Conservation (phyloP, 92 coral and sea anemone genomes). For the Nematostella vectensis region DNA sequence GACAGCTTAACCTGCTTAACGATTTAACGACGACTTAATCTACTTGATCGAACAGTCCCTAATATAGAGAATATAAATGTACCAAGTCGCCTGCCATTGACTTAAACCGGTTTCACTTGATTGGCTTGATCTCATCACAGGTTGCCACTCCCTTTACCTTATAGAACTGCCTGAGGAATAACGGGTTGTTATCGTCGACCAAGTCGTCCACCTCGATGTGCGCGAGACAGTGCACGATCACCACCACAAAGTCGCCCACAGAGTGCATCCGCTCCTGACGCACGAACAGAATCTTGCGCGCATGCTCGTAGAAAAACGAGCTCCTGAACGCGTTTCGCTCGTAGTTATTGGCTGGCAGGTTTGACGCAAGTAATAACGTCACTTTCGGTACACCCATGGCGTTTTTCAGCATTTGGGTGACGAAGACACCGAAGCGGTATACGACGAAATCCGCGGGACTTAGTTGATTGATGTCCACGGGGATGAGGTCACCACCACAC, state of each 20-base stretch:
- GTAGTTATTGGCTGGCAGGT: constrained; percentile 88
- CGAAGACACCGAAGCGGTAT: constrained; percentile 95
- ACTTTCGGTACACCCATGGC: constrained; percentile 91
- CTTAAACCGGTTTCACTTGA: no score
- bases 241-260: constrained; percentile 93
- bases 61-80: no score
- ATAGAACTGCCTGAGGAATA: constrained; percentile 91
- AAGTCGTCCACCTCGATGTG: constrained; percentile 85
- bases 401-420: constrained; percentile 79
- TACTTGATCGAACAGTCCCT: no score
- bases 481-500: constrained; percentile 88
- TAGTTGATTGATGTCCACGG: constrained; percentile 90
- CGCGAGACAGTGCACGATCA: constrained; percentile 89
- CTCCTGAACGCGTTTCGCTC: constrained; percentile 87
- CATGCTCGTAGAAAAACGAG: constrained; percentile 97
- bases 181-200: constrained; percentile 79
- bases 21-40: no score
- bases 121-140: no score
- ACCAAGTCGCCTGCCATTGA: no score
- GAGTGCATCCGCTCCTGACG: constrained; percentile 98
- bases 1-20: no score
- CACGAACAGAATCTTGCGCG: constrained; percentile 86
- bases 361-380: constrained; percentile 93
- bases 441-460: constrained; percentile 94
- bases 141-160: no score